These are phyloP conservation scores for Agrypnus murinus DNA, from an alignment of 2,888 invertebrate genomes.

Conservation along the genomic window DNA sequence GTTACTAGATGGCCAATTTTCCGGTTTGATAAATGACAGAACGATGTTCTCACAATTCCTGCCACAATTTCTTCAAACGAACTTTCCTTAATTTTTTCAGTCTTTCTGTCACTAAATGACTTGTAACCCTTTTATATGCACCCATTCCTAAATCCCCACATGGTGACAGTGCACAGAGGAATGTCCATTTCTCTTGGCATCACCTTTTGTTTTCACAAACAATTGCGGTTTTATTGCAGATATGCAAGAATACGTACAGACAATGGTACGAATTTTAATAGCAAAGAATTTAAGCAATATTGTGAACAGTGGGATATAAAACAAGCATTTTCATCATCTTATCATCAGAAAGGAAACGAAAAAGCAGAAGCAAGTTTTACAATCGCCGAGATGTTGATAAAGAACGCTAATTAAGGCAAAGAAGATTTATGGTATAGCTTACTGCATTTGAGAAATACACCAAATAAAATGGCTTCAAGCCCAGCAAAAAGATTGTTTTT, in stretches of 20 bases:
- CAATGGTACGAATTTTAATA: neutral
- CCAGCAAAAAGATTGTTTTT: constrained; percentile 2
- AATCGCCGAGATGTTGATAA: constrained; percentile 6
- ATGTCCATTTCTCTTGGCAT: too few relatives aligned
- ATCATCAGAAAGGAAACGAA: constrained; percentile 11
- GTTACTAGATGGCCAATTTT: too few relatives aligned
- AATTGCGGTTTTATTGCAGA: too few relatives aligned
- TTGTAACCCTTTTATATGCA: too few relatives aligned
- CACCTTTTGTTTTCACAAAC: too few relatives aligned
- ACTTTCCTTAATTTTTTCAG: too few relatives aligned
- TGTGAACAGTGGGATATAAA: neutral
- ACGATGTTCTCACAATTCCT: too few relatives aligned
- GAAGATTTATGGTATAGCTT: constrained; percentile 1
- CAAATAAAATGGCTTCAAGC: constrained; percentile 1
- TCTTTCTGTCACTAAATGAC: too few relatives aligned
- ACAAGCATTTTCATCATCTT: neutral
- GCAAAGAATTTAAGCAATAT: neutral
- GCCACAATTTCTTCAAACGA: too few relatives aligned
- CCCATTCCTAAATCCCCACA: too few relatives aligned
- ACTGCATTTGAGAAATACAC: constrained; percentile 11
- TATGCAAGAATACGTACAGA: neutral
- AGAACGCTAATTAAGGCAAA: neutral
- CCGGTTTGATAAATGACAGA: too few relatives aligned
- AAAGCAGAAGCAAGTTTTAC: constrained; percentile 8
- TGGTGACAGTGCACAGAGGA: too few relatives aligned